phyloP scores from a whole-genome alignment of 2,888 invertebrate species.

The Cephus runcator region DNA sequence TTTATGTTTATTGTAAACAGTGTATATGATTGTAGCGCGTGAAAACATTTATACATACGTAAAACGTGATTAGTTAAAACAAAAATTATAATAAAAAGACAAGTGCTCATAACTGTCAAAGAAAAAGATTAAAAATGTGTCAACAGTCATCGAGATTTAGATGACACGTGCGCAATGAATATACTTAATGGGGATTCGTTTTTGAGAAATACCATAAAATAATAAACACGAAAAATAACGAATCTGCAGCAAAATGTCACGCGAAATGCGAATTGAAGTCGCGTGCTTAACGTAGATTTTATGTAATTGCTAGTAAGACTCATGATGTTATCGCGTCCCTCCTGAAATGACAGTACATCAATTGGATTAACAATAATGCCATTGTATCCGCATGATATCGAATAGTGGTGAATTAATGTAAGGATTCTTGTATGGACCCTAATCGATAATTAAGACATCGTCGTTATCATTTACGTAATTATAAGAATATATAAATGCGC shows the following conservation, averaged over 20 bases:
- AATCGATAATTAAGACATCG: not conserved
- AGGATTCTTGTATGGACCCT: not conserved
- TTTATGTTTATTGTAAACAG: not conserved
- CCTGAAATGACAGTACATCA: not conserved
- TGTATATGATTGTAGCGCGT: not conserved
- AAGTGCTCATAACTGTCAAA: not conserved
- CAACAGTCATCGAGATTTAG: not conserved
- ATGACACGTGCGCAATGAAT: not conserved
- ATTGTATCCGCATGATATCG: not conserved
- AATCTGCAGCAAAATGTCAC: not conserved
- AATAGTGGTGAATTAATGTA: not conserved
- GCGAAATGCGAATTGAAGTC: not conserved
- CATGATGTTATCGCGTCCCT: not conserved
- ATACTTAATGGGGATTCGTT: not conserved
- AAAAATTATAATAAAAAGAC: not conserved
- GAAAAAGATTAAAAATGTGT: not conserved
- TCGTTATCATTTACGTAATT: conserved; percentile 9
- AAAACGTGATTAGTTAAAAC: not conserved
- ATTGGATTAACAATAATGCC: not conserved
- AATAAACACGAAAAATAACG: not conserved
- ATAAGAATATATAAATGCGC: conserved; percentile 7
- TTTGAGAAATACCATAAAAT: not conserved
- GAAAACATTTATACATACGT: not conserved
- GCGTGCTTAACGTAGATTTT: not conserved
- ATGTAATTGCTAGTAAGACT: not conserved